These are phyloP conservation scores for Gallinago paraguaiae DNA, from an alignment of 2,113 vertebrate species.

Conservation along the genomic window DNA sequence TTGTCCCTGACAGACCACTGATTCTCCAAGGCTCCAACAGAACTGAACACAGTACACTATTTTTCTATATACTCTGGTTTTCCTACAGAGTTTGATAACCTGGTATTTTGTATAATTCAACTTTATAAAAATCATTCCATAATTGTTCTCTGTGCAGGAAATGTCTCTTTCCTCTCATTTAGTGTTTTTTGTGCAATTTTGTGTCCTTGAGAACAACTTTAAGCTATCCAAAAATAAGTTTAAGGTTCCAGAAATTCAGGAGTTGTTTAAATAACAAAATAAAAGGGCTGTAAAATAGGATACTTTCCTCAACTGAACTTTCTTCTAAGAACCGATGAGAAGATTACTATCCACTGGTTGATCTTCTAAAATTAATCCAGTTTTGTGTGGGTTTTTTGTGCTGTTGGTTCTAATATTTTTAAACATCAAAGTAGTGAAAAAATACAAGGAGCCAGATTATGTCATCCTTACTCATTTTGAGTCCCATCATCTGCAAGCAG, in stretches of 20 bases:
- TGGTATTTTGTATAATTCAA: background rate
- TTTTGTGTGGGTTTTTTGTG: background rate
- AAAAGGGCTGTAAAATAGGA: background rate
- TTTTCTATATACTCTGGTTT: background rate
- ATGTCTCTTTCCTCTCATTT: background rate
- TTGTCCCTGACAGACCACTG: background rate
- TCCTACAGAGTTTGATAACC: background rate
- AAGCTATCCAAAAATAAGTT: background rate
- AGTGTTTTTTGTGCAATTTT: background rate
- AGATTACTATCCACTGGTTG: slow-evolving; percentile 41
- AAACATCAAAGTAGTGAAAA: slow-evolving; percentile 59
- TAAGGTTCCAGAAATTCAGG: background rate
- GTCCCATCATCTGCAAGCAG: background rate
- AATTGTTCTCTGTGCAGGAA: background rate
- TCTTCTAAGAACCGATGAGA: slow-evolving; percentile 51
- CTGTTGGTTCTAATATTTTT: slow-evolving; percentile 16
- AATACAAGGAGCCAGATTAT: background rate
- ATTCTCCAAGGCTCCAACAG: background rate
- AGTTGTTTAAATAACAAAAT: background rate
- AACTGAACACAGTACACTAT: background rate
- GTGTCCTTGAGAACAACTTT: background rate
- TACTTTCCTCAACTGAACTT: slow-evolving; percentile 17
- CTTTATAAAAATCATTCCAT: background rate
- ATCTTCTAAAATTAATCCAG: slow-evolving; percentile 65
- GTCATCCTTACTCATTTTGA: slow-evolving; percentile 1